Percentiles rank a stretch among this genome's conserved stretches.
phyloP scores from a whole-genome alignment of 1,140 invertebrate genomes.

The Harpegnathos saltator region DNA sequence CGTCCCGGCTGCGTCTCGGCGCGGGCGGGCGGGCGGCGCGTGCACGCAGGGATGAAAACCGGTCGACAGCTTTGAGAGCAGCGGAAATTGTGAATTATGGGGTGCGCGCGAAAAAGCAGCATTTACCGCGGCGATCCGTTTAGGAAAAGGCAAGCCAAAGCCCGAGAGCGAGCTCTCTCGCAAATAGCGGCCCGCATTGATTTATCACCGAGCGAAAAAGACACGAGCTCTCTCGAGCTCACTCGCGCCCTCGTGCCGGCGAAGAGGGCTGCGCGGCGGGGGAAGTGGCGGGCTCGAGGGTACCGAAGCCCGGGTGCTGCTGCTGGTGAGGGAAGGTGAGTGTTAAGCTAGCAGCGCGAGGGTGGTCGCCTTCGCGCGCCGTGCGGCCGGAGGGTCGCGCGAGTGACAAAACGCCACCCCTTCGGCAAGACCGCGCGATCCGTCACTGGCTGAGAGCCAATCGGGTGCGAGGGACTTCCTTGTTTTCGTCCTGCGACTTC shows the following conservation, averaged over 20 bases:
- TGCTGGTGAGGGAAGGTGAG: not conserved
- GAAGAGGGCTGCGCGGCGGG: too few relatives aligned
- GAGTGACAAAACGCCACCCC: constrained; percentile 67
- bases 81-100: constrained; percentile 59
- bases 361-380: not conserved
- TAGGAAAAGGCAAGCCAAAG: constrained; percentile 50
- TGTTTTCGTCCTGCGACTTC: constrained; percentile 63
- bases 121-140: constrained; percentile 64
- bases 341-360: constrained; percentile 27
- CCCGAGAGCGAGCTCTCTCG: constrained; percentile 25
- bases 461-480: constrained; percentile 55
- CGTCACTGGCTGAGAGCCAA: constrained; percentile 69
- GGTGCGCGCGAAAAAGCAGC: constrained; percentile 43
- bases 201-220: constrained; percentile 55
- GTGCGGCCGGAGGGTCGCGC: constrained; percentile 39
- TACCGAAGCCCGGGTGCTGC: not conserved
- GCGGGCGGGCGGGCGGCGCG: too few relatives aligned
- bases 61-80: constrained; percentile 18
- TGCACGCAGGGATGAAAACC: constrained; percentile 9
- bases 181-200: constrained; percentile 56
- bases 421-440: constrained; percentile 59
- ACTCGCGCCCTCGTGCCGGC: not conserved
- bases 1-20: too few relatives aligned
- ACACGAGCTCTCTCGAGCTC: constrained; percentile 29
- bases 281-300: not conserved